Base-by-base conservation (phyloP, 2,888 invertebrate species). In the Cremastinae sp. region DNA sequence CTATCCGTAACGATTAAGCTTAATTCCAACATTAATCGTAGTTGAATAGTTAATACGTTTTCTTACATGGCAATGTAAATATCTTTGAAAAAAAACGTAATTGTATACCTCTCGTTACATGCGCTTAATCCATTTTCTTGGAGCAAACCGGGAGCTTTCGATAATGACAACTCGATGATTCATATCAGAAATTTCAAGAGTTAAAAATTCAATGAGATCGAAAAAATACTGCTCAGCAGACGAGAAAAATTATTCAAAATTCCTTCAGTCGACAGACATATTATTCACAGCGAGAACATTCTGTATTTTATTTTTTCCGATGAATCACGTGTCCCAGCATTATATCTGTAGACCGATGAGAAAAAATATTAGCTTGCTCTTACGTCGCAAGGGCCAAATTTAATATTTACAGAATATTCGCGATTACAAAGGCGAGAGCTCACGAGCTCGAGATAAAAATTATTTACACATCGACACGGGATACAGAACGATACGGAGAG, bases 201-300 rank as follows among this genome's bases (percentile, higher is more conserved):
- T 28, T 49, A 45, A 39, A 51, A 71, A 71, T 51, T 73, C 43
- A 10, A 77, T 77, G 78, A 79, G 79, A 79, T 80, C 75, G 77
- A 77, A 37, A 59, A 68, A 80, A 80, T 79, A 79, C 79, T 78
- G 77, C 71, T 53, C 49, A 71, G 70, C 70, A 66, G 61, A 74
- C 35, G 51, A 43, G 64, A 41, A 51, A 22, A 47, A 28, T 3
- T 16, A 45, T 69, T n/a, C n/a, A 64, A 61, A 20, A 39, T 53
- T 53, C 43, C 55, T 61, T 75, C 72, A 72, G 68, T 72, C 75
- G 69, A 56, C 68, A 45, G 61, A 74, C 62, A 35, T 3, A 56
- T 62, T 62, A 61, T 62, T 71, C n/a, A 51, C 65, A 47, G 71
- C 47, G 45, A 28, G 49, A 43, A 18, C 51, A 35, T 64, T 43